Percentiles rank a stretch among this genome's conserved stretches.
phyloP scores from a whole-genome alignment of 2,797 vertebrate species.

The Enteromius unitaeniatus region DNA sequence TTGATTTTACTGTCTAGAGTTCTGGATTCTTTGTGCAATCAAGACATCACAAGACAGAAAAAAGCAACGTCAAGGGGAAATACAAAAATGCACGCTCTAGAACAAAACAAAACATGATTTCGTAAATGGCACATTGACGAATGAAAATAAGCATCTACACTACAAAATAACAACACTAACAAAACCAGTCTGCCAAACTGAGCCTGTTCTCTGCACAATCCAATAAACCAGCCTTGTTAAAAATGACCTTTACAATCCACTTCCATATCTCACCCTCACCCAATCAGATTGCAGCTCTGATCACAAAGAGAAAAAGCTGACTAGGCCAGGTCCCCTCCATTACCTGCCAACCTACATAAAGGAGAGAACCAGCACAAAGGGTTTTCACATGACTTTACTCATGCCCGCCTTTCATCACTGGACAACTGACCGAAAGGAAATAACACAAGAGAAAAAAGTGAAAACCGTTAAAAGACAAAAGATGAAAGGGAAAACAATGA shows the following conservation, averaged over 20 bases:
- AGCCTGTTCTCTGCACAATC: not conserved
- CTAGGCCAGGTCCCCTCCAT: slow-evolving; percentile 61
- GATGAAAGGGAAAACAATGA: slow-evolving; percentile 45
- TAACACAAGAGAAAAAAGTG: slow-evolving; percentile 31
- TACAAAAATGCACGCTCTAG: not conserved
- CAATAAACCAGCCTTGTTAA: slow-evolving; percentile 53
- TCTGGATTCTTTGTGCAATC: slow-evolving; percentile 17
- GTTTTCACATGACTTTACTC: slow-evolving; percentile 47
- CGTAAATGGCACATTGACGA: slow-evolving; percentile 1
- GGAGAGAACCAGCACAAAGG: slow-evolving; percentile 43
- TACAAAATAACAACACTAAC: not conserved
- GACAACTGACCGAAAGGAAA: slow-evolving; percentile 47
- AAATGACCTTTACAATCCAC: slow-evolving; percentile 50
- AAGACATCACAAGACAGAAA: slow-evolving; percentile 31
- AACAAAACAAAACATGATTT: slow-evolving; percentile 12
- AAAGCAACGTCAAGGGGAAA: not conserved
- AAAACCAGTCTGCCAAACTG: slow-evolving; percentile 31
- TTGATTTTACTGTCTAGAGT: slow-evolving; percentile 29
- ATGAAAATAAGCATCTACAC: not conserved
- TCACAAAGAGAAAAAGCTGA: slow-evolving; percentile 73
- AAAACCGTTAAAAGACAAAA: slow-evolving; percentile 45
- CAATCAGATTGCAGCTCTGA: slow-evolving; percentile 57
- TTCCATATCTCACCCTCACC: slow-evolving; percentile 52
- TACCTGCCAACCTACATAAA: slow-evolving; percentile 29
- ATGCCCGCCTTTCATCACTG: slow-evolving; percentile 49